phyloP scores from a whole-genome alignment of 2,888 invertebrate genomes.

The Salpingus planirostris region DNA sequence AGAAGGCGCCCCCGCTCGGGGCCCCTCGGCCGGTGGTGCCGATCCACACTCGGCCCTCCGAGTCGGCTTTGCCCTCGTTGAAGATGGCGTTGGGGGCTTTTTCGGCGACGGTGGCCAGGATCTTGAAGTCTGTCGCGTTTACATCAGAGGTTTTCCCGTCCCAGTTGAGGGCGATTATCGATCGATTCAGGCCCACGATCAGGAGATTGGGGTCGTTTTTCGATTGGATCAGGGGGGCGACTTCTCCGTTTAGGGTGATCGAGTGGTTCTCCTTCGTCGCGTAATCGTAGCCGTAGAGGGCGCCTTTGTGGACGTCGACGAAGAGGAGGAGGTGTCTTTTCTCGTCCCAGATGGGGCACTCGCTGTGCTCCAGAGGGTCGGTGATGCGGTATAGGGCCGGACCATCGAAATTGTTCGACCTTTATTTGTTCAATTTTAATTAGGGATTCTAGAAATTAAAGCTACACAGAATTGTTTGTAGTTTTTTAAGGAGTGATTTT shows the following conservation, averaged over 20 bases:
- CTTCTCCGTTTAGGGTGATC: slow-evolving; percentile 16
- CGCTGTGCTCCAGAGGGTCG: slow-evolving; percentile 18
- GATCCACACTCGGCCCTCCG: slow-evolving; percentile 46
- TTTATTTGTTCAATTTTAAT: slow-evolving; percentile 1
- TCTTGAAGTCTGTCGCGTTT: no score
- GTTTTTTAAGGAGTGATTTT: no score
- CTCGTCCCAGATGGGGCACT: slow-evolving; percentile 20
- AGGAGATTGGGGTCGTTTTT: slow-evolving; percentile 16
- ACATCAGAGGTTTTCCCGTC: slow-evolving; percentile 1
- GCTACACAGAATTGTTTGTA: no score
- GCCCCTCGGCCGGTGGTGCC: slow-evolving; percentile 29
- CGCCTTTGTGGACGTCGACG: slow-evolving; percentile 19
- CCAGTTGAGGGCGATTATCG: slow-evolving; percentile 2
- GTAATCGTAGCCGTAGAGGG: slow-evolving; percentile 17
- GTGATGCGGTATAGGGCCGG: slow-evolving; percentile 18
- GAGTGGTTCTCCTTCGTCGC: slow-evolving; percentile 14
- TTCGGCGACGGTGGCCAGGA: slow-evolving; percentile 40
- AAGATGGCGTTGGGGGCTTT: slow-evolving; percentile 42
- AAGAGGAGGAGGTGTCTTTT: slow-evolving; percentile 17
- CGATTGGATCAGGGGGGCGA: slow-evolving; percentile 17
- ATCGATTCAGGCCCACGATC: slow-evolving; percentile 18
- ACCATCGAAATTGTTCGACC: slow-evolving; percentile 8
- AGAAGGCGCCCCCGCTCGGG: slow-evolving; percentile 48
- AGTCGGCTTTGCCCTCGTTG: slow-evolving; percentile 53
- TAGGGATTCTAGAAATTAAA: no score